A percentile compares a stretch with the other conserved stretches of the same genome.
Evolutionary conservation across 2,797 vertebrate genomes (phyloP).

Genomic region (Pempheris klunzingeri): DNA sequence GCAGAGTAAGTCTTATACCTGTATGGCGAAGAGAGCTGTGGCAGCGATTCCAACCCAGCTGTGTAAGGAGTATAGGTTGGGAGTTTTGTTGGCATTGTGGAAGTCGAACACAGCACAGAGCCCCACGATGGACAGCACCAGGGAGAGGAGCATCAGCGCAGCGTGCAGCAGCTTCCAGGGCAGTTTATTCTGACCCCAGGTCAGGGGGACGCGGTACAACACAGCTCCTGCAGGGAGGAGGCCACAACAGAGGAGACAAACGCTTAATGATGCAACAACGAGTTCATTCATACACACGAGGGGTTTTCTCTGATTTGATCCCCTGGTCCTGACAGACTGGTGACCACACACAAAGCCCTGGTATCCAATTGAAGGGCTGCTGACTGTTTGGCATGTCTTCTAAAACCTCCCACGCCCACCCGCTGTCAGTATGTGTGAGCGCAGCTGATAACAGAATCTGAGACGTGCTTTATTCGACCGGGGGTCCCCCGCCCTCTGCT

Average conservation of each 20-base stretch:
- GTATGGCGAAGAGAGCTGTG: conserved; percentile 86
- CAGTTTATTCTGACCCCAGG: conserved; percentile 88
- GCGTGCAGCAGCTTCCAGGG: conserved; percentile 92
- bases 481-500: too few species aligned
- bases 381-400: too few species aligned
- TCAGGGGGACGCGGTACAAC: conserved; percentile 90
- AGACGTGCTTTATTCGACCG: too few species aligned
- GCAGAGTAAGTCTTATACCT: conserved; percentile 81
- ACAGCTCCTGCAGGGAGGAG: conserved; percentile 84
- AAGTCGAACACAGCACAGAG: conserved; percentile 89
- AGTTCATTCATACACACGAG: too few species aligned
- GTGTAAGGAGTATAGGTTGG: conserved; percentile 94
- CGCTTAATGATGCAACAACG: too few species aligned
- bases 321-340: too few species aligned
- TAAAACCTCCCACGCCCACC: too few species aligned
- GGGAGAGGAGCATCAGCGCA: conserved; percentile 80
- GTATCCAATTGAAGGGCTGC: too few species aligned
- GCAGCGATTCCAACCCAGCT: conserved; percentile 93
- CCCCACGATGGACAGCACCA: conserved; percentile 86
- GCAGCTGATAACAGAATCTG: too few species aligned
- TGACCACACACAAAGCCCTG: too few species aligned
- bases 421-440: too few species aligned
- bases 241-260: background rate
- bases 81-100: conserved; percentile 76
- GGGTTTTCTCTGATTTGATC: too few species aligned